Evolutionary conservation across 2,888 invertebrate species (phyloP), one percentile per base, ranked within the genome.

Genomic region (Drosophila fulvimacula): DNA sequence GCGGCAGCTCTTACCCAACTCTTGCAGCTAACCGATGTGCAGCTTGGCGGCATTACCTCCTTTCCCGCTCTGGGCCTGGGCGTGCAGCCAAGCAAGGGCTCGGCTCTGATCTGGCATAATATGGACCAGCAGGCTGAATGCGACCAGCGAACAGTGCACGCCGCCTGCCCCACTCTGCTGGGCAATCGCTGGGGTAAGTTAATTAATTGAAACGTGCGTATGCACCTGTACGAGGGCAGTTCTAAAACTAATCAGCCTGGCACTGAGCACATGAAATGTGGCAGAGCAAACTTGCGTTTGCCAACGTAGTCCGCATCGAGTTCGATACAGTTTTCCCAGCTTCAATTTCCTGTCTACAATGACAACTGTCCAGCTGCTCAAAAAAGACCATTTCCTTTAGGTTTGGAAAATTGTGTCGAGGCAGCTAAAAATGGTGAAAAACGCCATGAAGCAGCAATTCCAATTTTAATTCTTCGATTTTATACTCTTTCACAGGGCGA

Each of bases 131-230:
- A 38, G 0, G 67, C 49, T 11, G 51, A 67, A 0, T 70, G 70
- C 53, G 76, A 81, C 56, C 10, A 17, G 6, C 65, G 68, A 2
- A 36, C 55, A 19, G 17, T 68, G 44, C 79, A 68, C 57, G 75
- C 65, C 30, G 69, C 67, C 36, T 79, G 81, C n/a, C 81, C 81
- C 1, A 53, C 61, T 13, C 59, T 81, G 3, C 67, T 71, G 41
- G 82, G 82, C 51, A 60, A 44, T 5, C 77, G 63, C 5, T 77
- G 74, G 71, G 62, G 77, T 79, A 62, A 39, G 58, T 42, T 2
- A 3, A 3, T 38, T 39, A 36, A 30, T 51, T 15, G 1, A 39
- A 48, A 24, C 34, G 36, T 15, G 27, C 27, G 17, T 32, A 49
- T 38, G 3, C 53, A 10, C 0, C n/a, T 38, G 7, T n/a, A n/a